Percentiles rank a stretch among this genome's conserved stretches.
Evolutionary conservation across 2,113 vertebrate genomes (phyloP).

Genomic region (Pipra filicauda): DNA sequence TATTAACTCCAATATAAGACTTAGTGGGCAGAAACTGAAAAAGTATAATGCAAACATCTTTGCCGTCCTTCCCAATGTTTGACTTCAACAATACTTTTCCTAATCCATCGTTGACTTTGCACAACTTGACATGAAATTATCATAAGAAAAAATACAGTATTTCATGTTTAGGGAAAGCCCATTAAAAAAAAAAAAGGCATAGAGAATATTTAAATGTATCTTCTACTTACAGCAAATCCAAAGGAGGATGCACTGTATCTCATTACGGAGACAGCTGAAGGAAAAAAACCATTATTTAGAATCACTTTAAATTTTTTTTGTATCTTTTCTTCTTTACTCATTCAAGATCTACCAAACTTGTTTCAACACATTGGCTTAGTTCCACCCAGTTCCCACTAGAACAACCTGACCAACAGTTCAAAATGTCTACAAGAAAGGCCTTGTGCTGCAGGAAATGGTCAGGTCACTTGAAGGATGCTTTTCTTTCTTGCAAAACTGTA

Average conservation of each 20-base stretch:
- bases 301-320: neutral
- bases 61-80: neutral
- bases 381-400: neutral
- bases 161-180: neutral
- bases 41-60: neutral
- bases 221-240: conserved; percentile 97
- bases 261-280: conserved; percentile 96
- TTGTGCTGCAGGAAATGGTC: neutral
- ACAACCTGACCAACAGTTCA: rapidly evolving
- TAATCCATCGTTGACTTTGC: neutral
- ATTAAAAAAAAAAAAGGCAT: neutral
- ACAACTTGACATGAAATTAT: neutral
- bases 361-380: neutral
- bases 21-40: neutral
- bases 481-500: neutral
- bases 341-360: neutral
- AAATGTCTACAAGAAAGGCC: neutral
- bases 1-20: neutral
- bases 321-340: neutral
- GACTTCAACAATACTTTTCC: neutral
- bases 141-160: neutral
- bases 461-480: neutral
- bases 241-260: conserved; percentile 97
- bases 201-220: neutral
- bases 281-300: conserved; percentile 76